Evolutionary conservation across 2,113 vertebrate species (phyloP).

Genomic region (Alligator mississippiensis): DNA sequence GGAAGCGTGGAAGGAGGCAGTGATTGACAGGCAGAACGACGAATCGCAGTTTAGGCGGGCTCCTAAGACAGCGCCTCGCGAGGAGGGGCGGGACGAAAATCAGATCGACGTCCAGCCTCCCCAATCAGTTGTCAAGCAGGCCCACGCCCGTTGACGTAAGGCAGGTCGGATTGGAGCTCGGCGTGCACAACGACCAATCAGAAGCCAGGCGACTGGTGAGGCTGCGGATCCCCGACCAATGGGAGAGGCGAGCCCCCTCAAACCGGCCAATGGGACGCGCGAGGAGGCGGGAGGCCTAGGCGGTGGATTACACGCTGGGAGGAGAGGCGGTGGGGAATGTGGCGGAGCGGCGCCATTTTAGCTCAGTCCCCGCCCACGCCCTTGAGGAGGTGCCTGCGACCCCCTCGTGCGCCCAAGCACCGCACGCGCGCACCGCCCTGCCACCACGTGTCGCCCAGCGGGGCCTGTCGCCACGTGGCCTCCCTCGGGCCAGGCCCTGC

Average conservation of each 20-base stretch:
- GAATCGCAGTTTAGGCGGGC: conserved; percentile 61
- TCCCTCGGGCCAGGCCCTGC: too few relatives aligned
- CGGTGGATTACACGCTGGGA: background rate
- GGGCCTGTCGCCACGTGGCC: background rate
- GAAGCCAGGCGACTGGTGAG: background rate
- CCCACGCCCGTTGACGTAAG: fast-evolving
- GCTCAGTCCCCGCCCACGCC: background rate
- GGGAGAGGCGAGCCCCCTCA: conserved; percentile 12
- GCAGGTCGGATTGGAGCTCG: background rate
- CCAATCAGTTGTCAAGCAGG: conserved; percentile 11
- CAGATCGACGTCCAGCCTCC: background rate
- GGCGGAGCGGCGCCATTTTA: conserved; percentile 66
- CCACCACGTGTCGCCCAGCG: fast-evolving
- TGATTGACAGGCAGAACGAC: background rate
- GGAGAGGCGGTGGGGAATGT: background rate
- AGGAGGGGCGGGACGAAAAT: background rate
- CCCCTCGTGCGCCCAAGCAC: background rate
- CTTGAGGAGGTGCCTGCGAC: background rate
- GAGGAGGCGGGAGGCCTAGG: background rate
- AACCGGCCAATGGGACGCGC: conserved; percentile 45
- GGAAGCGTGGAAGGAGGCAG: background rate
- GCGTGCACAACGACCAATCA: background rate
- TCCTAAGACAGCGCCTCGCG: background rate
- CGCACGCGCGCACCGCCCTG: background rate
- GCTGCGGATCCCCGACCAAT: background rate